Conservation (phyloP, 2,113 vertebrate species). For the Thalassarche chlororhynchos region DNA sequence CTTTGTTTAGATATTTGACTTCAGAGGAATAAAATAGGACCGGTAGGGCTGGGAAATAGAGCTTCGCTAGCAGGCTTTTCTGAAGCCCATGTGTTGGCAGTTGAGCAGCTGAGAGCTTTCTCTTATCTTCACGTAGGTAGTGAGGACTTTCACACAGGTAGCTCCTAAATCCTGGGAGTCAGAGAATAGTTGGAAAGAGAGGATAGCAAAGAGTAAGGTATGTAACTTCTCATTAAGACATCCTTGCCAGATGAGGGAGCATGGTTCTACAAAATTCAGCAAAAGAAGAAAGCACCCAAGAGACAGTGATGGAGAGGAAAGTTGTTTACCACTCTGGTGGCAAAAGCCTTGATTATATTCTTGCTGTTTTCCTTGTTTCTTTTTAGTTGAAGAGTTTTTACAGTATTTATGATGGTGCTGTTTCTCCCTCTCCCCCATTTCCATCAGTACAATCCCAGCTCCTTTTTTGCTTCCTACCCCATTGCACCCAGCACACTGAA, state of each 20-base stretch:
- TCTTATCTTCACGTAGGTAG: background rate
- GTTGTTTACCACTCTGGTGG: background rate
- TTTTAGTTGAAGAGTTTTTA: background rate
- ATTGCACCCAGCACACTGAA: background rate
- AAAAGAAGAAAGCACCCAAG: background rate
- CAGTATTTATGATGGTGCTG: background rate
- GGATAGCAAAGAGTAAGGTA: background rate
- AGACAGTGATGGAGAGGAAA: background rate
- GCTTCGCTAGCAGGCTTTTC: background rate
- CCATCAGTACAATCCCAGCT: background rate
- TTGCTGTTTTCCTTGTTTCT: background rate
- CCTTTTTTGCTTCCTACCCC: background rate
- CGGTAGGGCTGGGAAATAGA: background rate
- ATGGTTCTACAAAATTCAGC: background rate
- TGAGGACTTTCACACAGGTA: background rate
- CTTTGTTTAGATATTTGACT: background rate
- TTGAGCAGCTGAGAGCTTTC: background rate
- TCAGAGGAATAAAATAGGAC: background rate
- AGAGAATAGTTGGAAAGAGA: background rate
- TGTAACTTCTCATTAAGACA: background rate
- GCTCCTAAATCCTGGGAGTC: background rate
- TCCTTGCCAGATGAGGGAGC: background rate
- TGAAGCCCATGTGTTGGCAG: background rate
- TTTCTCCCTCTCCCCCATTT: background rate
- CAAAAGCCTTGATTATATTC: background rate